Evolutionary conservation across 2,113 vertebrate genomes (phyloP).

Genomic region (Amblyornis subalaris): DNA sequence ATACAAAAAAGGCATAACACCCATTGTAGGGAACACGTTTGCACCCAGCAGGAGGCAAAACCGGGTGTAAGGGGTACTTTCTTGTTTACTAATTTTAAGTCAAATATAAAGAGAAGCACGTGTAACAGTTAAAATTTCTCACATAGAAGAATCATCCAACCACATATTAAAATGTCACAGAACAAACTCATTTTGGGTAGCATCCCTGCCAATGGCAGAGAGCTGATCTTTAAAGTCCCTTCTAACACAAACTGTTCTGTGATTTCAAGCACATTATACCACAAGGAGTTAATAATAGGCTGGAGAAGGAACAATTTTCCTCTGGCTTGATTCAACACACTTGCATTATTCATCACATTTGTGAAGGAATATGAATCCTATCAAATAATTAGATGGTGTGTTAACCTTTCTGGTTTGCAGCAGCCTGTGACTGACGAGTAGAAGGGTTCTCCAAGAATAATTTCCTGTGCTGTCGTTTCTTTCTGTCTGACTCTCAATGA

Average conservation of each 20-base stretch:
- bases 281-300: slow-evolving; percentile 13
- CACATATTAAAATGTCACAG: background rate
- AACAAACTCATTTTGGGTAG: background rate
- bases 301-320: background rate
- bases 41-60: background rate
- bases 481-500: background rate
- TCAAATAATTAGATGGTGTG: background rate
- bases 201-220: background rate
- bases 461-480: background rate
- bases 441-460: background rate
- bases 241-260: background rate
- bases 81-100: background rate
- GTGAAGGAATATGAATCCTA: slow-evolving; percentile 6
- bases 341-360: slow-evolving; percentile 11
- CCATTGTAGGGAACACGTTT: background rate
- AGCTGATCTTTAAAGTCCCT: background rate
- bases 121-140: background rate
- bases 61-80: background rate
- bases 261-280: background rate
- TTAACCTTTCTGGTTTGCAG: background rate
- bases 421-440: background rate
- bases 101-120: background rate
- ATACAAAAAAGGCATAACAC: background rate
- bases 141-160: background rate
- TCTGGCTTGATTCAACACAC: background rate